Percentiles rank a stretch among this genome's conserved stretches.
Evolutionary conservation across 2,888 invertebrate species (phyloP).

Genomic region (Proisotoma minuta): DNA sequence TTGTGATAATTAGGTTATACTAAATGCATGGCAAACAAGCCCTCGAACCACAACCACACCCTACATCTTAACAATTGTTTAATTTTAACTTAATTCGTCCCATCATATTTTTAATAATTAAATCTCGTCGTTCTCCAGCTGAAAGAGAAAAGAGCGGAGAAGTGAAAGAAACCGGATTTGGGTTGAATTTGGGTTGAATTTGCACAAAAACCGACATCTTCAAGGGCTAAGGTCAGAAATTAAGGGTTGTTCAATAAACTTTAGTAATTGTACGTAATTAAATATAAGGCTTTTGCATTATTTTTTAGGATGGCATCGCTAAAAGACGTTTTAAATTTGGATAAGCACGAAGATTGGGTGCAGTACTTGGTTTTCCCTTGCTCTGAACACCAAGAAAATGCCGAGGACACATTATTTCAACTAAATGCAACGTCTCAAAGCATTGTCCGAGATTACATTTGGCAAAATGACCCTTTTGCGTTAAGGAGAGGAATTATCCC

Average conservation of each 20-base stretch:
- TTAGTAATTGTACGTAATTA: too few relatives aligned
- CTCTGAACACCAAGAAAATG: conserved; percentile 1
- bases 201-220: conserved; percentile 2
- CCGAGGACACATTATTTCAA: conserved; percentile 26
- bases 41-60: too few relatives aligned
- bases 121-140: too few relatives aligned
- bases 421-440: conserved; percentile 36
- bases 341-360: conserved; percentile 35
- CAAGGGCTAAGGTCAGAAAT: neutral
- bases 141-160: too few relatives aligned
- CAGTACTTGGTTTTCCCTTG: conserved; percentile 41
- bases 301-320: conserved; percentile 8
- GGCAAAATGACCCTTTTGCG: conserved; percentile 41
- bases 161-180: neutral
- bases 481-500: conserved; percentile 12
- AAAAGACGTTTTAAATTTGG: conserved; percentile 15
- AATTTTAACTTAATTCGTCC: too few relatives aligned
- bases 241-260: neutral
- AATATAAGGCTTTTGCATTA: neutral
- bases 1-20: too few relatives aligned
- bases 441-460: conserved; percentile 42
- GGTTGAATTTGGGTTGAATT: neutral
- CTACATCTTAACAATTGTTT: too few relatives aligned
- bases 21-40: too few relatives aligned
- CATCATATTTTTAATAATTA: too few relatives aligned